Percentiles rank a stretch among this genome's conserved stretches.
These are phyloP conservation scores for Engraulis encrasicolus DNA, from an alignment of 2,113 vertebrate genomes.

Conservation along the genomic window DNA sequence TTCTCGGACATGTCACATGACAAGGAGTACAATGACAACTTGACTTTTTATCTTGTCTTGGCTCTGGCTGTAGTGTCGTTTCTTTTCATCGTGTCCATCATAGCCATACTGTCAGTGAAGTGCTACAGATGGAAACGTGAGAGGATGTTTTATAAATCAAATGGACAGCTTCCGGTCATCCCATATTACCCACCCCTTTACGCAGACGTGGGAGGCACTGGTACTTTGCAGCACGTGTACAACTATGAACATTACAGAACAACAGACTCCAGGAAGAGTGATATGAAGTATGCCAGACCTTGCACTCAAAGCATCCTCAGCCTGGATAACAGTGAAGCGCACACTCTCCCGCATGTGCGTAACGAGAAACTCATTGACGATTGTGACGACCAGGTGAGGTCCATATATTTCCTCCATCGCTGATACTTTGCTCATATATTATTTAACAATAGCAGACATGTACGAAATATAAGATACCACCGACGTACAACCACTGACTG, in stretches of 20 bases:
- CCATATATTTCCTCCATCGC: not conserved
- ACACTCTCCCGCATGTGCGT: slow-evolving; percentile 17
- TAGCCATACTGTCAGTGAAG: slow-evolving; percentile 3
- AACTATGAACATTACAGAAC: slow-evolving; percentile 28
- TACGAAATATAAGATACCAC: too few relatives aligned
- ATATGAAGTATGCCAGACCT: slow-evolving; percentile 42
- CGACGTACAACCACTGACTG: too few relatives aligned
- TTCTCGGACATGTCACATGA: slow-evolving; percentile 33
- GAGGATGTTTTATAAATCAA: slow-evolving; percentile 24
- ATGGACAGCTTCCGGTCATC: slow-evolving; percentile 29
- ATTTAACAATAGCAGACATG: too few relatives aligned
- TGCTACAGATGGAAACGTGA: slow-evolving; percentile 27
- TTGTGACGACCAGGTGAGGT: not conserved
- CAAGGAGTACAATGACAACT: slow-evolving; percentile 31
- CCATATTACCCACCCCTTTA: slow-evolving; percentile 34
- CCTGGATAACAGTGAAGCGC: slow-evolving; percentile 19
- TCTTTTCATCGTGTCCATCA: slow-evolving; percentile 28
- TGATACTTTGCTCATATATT: slow-evolving; percentile 35
- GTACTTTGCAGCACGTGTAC: slow-evolving; percentile 31
- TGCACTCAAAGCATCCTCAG: slow-evolving; percentile 23
- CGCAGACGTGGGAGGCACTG: slow-evolving; percentile 19
- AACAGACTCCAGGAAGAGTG: slow-evolving; percentile 75
- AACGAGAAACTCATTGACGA: slow-evolving; percentile 18
- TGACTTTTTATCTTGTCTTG: slow-evolving; percentile 34
- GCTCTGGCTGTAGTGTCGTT: slow-evolving; percentile 40